Conservation (phyloP, 1,140 invertebrate genomes). For the Drosophila truncata region DNA sequence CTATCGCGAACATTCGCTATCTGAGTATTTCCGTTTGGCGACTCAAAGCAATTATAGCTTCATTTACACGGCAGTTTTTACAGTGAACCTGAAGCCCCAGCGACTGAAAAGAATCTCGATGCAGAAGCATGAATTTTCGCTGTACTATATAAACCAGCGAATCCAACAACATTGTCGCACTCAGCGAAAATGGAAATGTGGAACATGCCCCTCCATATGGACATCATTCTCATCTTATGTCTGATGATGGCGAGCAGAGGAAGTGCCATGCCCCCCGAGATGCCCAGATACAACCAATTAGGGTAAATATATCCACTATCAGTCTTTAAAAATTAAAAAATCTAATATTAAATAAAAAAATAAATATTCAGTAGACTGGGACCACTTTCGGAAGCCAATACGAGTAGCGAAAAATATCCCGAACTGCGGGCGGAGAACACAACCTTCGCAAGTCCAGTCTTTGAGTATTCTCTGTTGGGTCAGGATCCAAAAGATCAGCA, state of each 20-base stretch:
- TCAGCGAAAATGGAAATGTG: conserved; percentile 54
- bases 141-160: conserved; percentile 59
- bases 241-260: conserved; percentile 27
- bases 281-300: conserved; percentile 52
- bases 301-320: conserved; percentile 31
- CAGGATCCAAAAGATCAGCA: conserved; percentile 67
- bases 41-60: conserved; percentile 49
- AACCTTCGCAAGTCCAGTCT: conserved; percentile 25
- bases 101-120: conserved; percentile 30
- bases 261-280: conserved; percentile 30
- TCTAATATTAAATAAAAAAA: too few relatives aligned
- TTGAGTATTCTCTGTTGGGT: conserved; percentile 64
- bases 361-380: conserved; percentile 32
- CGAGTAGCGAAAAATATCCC: conserved; percentile 5
- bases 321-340: background rate
- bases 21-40: conserved; percentile 51
- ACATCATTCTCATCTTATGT: conserved; percentile 20
- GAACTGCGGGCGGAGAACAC: background rate
- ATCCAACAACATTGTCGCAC: conserved; percentile 38
- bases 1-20: conserved; percentile 47
- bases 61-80: conserved; percentile 56
- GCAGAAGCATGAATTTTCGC: conserved; percentile 6
- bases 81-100: conserved; percentile 48
- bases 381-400: background rate
- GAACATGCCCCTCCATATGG: conserved; percentile 28